Evolutionary conservation across 1,140 invertebrate genomes (phyloP).

Genomic region (Diprion similis): DNA sequence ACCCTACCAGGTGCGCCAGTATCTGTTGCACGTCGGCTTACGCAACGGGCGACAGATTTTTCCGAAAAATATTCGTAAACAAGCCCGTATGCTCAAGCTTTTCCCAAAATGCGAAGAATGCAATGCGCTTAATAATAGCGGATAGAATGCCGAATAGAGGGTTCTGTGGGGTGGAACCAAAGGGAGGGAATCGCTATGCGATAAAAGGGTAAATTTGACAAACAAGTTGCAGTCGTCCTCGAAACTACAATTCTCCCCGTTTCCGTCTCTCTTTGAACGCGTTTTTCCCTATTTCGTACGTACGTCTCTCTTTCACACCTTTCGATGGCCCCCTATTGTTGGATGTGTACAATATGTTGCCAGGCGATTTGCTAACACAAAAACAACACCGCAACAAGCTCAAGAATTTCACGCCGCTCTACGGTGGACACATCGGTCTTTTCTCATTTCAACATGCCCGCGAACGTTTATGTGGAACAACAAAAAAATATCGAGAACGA

Average conservation of each 20-base stretch:
- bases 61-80: conserved; percentile 57
- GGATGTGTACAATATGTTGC: too few species aligned
- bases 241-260: neutral
- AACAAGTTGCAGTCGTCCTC: neutral
- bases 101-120: conserved; percentile 49
- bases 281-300: too few species aligned
- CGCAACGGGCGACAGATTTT: conserved; percentile 51
- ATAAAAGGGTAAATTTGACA: neutral
- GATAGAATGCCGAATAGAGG: conserved; percentile 32
- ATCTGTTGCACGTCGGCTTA: neutral
- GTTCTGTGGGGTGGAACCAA: conserved; percentile 26
- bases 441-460: too few species aligned
- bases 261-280: too few species aligned
- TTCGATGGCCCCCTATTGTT: too few species aligned
- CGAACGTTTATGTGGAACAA: too few species aligned
- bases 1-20: neutral
- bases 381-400: too few species aligned
- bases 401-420: too few species aligned
- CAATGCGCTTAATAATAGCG: conserved; percentile 27
- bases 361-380: too few species aligned
- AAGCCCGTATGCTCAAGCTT: conserved; percentile 54
- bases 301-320: too few species aligned
- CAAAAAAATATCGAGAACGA: too few species aligned
- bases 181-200: neutral
- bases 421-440: too few species aligned